A percentile compares a stretch with the other conserved stretches of the same genome.
Conservation (phyloP, 2,797 vertebrate genomes). For the Cephalopachus bancanus region DNA sequence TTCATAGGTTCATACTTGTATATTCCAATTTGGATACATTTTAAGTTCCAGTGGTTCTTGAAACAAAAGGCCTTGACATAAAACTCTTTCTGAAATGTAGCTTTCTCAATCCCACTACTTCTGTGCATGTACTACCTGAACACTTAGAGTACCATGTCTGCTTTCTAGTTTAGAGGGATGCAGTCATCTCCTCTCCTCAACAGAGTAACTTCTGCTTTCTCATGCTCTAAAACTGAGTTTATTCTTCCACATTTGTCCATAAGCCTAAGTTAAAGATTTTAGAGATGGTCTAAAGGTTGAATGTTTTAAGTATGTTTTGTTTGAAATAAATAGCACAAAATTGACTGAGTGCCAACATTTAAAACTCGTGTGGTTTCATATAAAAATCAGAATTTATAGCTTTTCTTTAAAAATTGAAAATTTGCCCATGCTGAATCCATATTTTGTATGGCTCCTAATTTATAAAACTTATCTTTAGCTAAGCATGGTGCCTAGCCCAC, state of each 20-base stretch:
- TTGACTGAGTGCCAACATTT: background rate
- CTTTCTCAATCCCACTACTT: background rate
- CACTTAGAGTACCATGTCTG: no score
- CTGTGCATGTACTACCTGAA: background rate
- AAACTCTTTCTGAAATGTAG: background rate
- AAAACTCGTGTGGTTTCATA: background rate
- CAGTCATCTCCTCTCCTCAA: background rate
- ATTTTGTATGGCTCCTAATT: background rate
- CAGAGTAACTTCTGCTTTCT: background rate
- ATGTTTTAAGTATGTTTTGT: background rate
- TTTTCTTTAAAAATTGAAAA: slow-evolving; percentile 6
- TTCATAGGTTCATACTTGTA: background rate
- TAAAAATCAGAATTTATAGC: background rate
- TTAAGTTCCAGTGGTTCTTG: background rate
- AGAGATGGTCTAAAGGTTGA: background rate
- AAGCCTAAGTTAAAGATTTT: background rate
- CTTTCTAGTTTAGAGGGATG: background rate
- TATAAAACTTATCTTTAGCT: background rate
- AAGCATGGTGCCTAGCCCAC: background rate
- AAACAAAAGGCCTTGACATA: background rate
- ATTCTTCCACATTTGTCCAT: background rate
- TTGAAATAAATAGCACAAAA: background rate
- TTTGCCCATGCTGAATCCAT: background rate
- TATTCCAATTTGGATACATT: background rate
- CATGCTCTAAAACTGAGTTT: background rate